Percentiles rank a stretch among this genome's conserved stretches.
These are phyloP conservation scores for Eupithecia tripunctaria DNA, from an alignment of 2,888 invertebrate genomes.

Conservation along the genomic window DNA sequence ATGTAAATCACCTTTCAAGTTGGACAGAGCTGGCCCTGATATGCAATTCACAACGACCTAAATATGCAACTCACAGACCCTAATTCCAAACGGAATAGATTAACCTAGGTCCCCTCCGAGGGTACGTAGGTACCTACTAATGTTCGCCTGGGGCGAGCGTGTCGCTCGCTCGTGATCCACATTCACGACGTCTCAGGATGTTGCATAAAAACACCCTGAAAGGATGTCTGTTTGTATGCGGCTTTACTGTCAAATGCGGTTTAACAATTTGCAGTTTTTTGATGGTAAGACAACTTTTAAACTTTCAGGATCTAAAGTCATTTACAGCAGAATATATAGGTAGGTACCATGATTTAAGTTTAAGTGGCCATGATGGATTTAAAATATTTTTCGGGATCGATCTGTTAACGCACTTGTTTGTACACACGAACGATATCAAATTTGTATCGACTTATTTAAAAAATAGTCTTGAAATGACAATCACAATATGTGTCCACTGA, in stretches of 20 bases:
- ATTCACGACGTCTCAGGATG: conserved; percentile 29
- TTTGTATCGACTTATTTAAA: too few species aligned
- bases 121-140: conserved; percentile 10
- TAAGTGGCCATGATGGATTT: too few species aligned
- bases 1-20: conserved; percentile 3
- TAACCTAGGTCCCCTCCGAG: conserved; percentile 21
- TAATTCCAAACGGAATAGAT: conserved; percentile 13
- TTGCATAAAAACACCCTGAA: conserved; percentile 23
- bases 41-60: conserved; percentile 9
- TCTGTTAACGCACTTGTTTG: too few species aligned
- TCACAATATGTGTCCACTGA: neutral
- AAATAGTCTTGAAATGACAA: neutral
- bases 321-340: too few species aligned
- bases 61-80: conserved; percentile 1
- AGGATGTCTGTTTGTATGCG: conserved; percentile 11
- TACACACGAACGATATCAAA: too few species aligned
- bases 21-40: neutral
- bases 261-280: neutral
- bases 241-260: neutral
- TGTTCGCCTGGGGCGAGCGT: conserved; percentile 29
- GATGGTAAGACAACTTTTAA: neutral
- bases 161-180: conserved; percentile 27
- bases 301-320: too few species aligned
- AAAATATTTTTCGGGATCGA: neutral
- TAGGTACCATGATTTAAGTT: too few species aligned